These are phyloP conservation scores for Pogonognathellus flavescens DNA, from an alignment of 1,140 invertebrate species.

Conservation along the genomic window DNA sequence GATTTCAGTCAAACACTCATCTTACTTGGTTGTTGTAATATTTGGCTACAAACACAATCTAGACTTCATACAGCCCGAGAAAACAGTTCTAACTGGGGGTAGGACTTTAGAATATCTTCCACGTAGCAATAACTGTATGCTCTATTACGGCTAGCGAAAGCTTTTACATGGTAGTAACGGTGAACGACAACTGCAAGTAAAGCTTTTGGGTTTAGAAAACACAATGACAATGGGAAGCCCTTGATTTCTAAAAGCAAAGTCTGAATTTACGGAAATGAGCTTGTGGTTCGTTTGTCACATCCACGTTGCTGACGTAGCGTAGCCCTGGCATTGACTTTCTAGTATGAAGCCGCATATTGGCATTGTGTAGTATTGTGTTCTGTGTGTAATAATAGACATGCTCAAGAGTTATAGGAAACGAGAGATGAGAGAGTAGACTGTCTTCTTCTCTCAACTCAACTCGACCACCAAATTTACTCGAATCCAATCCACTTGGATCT, in stretches of 20 bases:
- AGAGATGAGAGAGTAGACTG: neutral
- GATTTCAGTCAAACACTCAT: no score
- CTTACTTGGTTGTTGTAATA: no score
- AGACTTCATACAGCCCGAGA: no score
- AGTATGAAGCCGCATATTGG: neutral
- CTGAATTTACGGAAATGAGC: slow-evolving; percentile 43
- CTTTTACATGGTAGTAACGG: no score
- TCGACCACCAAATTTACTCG: slow-evolving; percentile 23
- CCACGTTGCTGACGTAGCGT: slow-evolving; percentile 27
- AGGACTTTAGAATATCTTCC: no score
- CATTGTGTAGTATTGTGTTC: slow-evolving; percentile 8
- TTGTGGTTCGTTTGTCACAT: slow-evolving; percentile 38
- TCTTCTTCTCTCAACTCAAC: neutral
- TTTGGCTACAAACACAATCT: no score
- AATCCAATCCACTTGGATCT: slow-evolving; percentile 21
- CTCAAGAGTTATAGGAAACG: neutral
- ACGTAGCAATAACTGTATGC: no score
- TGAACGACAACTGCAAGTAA: no score
- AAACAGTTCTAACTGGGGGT: no score
- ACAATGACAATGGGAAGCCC: slow-evolving; percentile 10
- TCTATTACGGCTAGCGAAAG: no score
- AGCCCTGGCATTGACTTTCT: slow-evolving; percentile 21
- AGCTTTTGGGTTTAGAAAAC: neutral
- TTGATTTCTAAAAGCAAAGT: slow-evolving; percentile 19
- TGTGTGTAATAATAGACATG: neutral